Evolutionary conservation across 1,140 invertebrate species (phyloP).

Genomic region (Brachystomella parvula): DNA sequence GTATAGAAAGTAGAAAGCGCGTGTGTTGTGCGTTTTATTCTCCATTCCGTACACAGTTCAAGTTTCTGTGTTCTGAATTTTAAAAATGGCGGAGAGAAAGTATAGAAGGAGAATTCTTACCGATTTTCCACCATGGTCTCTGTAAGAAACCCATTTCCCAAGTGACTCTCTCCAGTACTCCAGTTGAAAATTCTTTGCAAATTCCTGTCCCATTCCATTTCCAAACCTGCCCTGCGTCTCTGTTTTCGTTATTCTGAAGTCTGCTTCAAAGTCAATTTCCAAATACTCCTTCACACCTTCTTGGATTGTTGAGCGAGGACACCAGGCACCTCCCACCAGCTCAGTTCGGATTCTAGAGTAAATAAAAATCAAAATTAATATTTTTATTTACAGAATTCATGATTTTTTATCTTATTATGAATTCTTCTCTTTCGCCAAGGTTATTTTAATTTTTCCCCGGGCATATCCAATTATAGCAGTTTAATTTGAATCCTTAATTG

Average conservation of each 20-base stretch:
- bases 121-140: constrained; percentile 62
- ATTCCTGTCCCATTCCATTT: constrained; percentile 87
- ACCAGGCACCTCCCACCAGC: constrained; percentile 87
- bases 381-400: too few relatives aligned
- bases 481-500: too few relatives aligned
- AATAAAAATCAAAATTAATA: constrained; percentile 5
- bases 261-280: constrained; percentile 68
- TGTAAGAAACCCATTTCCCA: constrained; percentile 67
- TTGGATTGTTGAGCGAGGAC: constrained; percentile 70
- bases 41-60: too few relatives aligned
- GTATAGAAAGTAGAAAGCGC: too few relatives aligned
- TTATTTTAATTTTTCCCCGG: too few relatives aligned
- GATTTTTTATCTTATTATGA: too few relatives aligned
- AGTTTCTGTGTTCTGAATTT: neutral
- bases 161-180: constrained; percentile 71
- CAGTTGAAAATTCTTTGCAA: constrained; percentile 69
- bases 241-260: constrained; percentile 74
- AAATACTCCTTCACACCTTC: constrained; percentile 70
- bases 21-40: too few relatives aligned
- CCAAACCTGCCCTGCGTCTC: constrained; percentile 89
- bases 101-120: constrained; percentile 51
- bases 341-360: constrained; percentile 68
- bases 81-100: constrained; percentile 2
- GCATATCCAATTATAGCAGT: too few relatives aligned
- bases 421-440: too few relatives aligned